Conservation (phyloP, 2,113 vertebrate genomes). For the Perca fluviatilis region DNA sequence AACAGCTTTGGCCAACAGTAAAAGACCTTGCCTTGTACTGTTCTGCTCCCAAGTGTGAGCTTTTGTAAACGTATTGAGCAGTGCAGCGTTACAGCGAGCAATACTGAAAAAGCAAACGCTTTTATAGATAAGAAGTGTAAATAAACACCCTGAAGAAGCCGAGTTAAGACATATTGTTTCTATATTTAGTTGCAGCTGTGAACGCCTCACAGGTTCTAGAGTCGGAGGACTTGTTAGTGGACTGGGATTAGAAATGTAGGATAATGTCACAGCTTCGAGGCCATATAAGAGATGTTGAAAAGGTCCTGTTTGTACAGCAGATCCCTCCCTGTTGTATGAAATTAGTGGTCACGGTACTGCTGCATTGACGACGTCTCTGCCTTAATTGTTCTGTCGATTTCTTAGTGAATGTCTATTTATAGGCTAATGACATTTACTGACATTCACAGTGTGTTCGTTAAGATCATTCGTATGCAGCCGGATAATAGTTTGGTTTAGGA, state of each 20-base stretch:
- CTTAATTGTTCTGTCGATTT: neutral
- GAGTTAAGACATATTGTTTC: neutral
- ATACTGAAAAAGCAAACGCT: slow-evolving; percentile 2
- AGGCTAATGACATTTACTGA: slow-evolving; percentile 26
- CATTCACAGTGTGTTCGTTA: neutral
- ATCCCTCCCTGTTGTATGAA: neutral
- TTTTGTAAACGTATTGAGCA: neutral
- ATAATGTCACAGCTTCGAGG: neutral
- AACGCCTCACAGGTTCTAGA: neutral
- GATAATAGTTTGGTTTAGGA: neutral
- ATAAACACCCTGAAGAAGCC: neutral
- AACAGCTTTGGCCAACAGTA: neutral
- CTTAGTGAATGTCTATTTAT: slow-evolving; percentile 19
- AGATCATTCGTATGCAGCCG: neutral
- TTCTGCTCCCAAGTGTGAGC: neutral
- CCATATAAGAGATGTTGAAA: neutral
- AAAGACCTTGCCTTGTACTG: neutral
- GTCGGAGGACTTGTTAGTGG: neutral
- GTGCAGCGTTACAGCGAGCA: neutral
- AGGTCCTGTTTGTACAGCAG: neutral
- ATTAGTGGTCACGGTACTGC: neutral
- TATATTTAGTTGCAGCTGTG: neutral
- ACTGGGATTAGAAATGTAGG: neutral
- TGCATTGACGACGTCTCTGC: neutral
- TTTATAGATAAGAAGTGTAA: neutral